phyloP scores from a whole-genome alignment of 2,797 vertebrate species.

The Phrynocephalus forsythii region DNA sequence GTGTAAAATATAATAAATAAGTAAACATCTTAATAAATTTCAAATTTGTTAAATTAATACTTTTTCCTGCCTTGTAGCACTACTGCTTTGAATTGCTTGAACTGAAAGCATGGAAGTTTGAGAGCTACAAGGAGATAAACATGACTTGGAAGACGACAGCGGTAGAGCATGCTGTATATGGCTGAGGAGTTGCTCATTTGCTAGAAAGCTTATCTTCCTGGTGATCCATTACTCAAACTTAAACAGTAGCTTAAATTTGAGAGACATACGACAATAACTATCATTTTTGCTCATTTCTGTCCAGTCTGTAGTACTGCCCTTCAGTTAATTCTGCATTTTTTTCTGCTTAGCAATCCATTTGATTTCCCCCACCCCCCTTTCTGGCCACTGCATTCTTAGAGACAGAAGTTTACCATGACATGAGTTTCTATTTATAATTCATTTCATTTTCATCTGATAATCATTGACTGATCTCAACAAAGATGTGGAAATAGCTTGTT shows the following conservation, averaged over 20 bases:
- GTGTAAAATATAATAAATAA: too few relatives aligned
- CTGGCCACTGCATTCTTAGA: neutral
- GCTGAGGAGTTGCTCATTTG: neutral
- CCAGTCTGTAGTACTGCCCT: constrained; percentile 31
- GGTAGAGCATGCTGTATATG: neutral
- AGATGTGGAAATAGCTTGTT: constrained; percentile 65
- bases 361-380: neutral
- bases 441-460: constrained; percentile 56
- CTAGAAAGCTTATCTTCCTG: neutral
- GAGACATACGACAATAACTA: neutral
- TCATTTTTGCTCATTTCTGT: constrained; percentile 27
- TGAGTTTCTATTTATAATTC: constrained; percentile 61
- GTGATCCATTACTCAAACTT: constrained; percentile 19
- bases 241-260: constrained; percentile 23
- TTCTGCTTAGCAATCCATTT: constrained; percentile 11
- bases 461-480: constrained; percentile 59
- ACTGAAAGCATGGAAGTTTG: neutral
- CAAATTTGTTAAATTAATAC: constrained; percentile 22
- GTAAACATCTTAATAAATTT: constrained; percentile 11
- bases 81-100: neutral
- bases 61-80: neutral
- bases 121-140: neutral
- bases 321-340: neutral
- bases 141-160: neutral
- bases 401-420: constrained; percentile 49